Conservation (phyloP, 2,113 vertebrate species). For the Sapayoa aenigma region DNA sequence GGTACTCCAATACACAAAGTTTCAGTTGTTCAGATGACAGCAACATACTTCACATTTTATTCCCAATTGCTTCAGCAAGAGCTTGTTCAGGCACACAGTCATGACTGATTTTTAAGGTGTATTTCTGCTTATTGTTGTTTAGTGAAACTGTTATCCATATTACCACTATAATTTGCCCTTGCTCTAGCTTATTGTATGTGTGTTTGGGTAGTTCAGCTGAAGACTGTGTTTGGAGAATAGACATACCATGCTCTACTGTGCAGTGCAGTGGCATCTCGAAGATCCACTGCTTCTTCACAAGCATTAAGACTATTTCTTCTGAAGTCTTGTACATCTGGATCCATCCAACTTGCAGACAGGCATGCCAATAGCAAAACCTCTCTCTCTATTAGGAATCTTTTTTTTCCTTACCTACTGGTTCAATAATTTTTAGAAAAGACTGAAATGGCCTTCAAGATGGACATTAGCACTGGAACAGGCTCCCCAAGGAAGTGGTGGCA, state of each 20-base stretch:
- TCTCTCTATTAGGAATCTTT: slow-evolving; percentile 96
- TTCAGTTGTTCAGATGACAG: slow-evolving; percentile 93
- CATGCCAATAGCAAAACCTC: slow-evolving; percentile 98
- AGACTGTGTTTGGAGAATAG: slow-evolving; percentile 92
- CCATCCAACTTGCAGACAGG: slow-evolving; percentile 96
- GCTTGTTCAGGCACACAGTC: slow-evolving; percentile 96
- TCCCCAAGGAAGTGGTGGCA: neutral
- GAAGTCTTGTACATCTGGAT: slow-evolving; percentile 96
- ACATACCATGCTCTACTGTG: slow-evolving; percentile 94
- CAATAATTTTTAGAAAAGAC: slow-evolving; percentile 94
- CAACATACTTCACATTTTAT: slow-evolving; percentile 96
- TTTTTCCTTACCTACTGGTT: slow-evolving; percentile 96
- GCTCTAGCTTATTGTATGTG: slow-evolving; percentile 94
- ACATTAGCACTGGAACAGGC: neutral
- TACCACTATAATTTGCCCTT: slow-evolving; percentile 98
- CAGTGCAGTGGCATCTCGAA: slow-evolving; percentile 86
- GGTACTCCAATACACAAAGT: slow-evolving; percentile 96
- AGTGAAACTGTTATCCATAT: slow-evolving; percentile 98
- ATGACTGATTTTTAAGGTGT: slow-evolving; percentile 95
- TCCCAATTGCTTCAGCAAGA: slow-evolving; percentile 96
- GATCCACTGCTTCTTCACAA: slow-evolving; percentile 95
- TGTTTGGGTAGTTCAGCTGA: slow-evolving; percentile 93
- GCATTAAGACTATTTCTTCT: slow-evolving; percentile 95
- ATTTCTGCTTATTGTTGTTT: slow-evolving; percentile 97
- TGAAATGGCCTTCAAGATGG: slow-evolving; percentile 79